phyloP scores from a whole-genome alignment of 2,797 vertebrate species.

The Melanotaenia boesemani region DNA sequence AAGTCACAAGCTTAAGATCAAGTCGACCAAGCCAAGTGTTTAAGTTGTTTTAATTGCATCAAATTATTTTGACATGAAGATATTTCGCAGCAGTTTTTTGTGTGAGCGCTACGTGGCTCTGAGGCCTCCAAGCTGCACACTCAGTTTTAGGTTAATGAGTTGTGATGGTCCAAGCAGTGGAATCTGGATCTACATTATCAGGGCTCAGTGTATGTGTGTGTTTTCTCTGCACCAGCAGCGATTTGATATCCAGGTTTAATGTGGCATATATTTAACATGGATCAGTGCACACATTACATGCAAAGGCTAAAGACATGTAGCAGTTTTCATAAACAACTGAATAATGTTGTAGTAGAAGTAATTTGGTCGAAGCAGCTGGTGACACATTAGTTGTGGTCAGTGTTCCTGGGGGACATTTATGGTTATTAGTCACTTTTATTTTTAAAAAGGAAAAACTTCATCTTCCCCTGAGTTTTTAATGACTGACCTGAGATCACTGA shows the following conservation, averaged over 20 bases:
- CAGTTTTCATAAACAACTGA: slow-evolving; percentile 2
- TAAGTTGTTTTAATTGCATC: not conserved
- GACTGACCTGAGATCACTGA: slow-evolving; percentile 37
- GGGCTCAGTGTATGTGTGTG: slow-evolving; percentile 17
- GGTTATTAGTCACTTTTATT: slow-evolving; percentile 28
- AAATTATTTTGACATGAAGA: slow-evolving; percentile 3
- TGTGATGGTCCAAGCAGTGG: slow-evolving; percentile 47
- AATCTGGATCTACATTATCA: slow-evolving; percentile 42
- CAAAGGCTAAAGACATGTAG: slow-evolving; percentile 1
- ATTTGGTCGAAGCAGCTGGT: slow-evolving; percentile 11
- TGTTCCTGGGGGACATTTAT: not conserved
- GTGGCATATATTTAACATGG: slow-evolving; percentile 14
- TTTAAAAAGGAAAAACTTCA: slow-evolving; percentile 3
- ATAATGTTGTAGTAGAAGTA: slow-evolving; percentile 1
- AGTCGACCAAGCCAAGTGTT: not conserved
- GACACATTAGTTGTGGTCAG: slow-evolving; percentile 6
- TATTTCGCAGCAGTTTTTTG: slow-evolving; percentile 19
- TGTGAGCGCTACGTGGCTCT: slow-evolving; percentile 22
- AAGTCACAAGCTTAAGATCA: not conserved
- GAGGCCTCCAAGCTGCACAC: slow-evolving; percentile 41
- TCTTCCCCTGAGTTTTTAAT: slow-evolving; percentile 14
- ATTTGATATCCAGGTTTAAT: slow-evolving; percentile 33
- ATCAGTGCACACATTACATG: slow-evolving; percentile 14
- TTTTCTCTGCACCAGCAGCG: slow-evolving; percentile 26
- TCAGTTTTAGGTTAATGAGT: slow-evolving; percentile 63